Percentiles rank a stretch among this genome's conserved stretches.
These are phyloP conservation scores for Stomatorhinus walkeri DNA, from an alignment of 2,797 vertebrate genomes.

Conservation along the genomic window DNA sequence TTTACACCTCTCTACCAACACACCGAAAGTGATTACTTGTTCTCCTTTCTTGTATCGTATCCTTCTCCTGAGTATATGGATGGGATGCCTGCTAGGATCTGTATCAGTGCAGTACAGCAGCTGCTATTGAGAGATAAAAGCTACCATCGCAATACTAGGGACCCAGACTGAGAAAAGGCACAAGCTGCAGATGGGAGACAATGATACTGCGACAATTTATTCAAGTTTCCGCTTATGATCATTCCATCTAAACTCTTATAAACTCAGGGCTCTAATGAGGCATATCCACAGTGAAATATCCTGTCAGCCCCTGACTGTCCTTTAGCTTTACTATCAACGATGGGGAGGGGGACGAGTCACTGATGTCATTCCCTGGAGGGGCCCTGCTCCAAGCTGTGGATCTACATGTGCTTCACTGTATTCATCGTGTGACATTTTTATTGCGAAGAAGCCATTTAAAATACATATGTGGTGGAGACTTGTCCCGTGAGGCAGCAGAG, in stretches of 20 bases:
- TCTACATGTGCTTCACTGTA: neutral
- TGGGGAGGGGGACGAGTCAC: neutral
- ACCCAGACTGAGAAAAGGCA: neutral
- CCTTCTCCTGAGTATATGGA: neutral
- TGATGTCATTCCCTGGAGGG: neutral
- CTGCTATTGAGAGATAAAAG: slow-evolving; percentile 25
- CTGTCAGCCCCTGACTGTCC: neutral
- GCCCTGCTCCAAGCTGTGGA: neutral
- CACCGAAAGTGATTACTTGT: slow-evolving; percentile 18
- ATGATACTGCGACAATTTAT: neutral
- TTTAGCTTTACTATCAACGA: neutral
- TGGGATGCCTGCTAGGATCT: slow-evolving; percentile 19
- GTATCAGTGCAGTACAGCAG: slow-evolving; percentile 26
- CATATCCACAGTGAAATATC: neutral
- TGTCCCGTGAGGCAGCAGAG: neutral
- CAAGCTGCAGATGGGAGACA: neutral
- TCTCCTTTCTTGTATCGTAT: neutral
- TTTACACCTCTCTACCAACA: slow-evolving; percentile 11
- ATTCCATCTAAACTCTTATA: neutral
- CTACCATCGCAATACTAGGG: neutral
- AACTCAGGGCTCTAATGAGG: slow-evolving; percentile 1
- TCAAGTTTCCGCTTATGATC: neutral
- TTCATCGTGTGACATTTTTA: neutral
- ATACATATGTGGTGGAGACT: neutral
- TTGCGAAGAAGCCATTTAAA: neutral